Conservation (phyloP, 2,797 vertebrate species). For the Parotocinclus haroldoi region DNA sequence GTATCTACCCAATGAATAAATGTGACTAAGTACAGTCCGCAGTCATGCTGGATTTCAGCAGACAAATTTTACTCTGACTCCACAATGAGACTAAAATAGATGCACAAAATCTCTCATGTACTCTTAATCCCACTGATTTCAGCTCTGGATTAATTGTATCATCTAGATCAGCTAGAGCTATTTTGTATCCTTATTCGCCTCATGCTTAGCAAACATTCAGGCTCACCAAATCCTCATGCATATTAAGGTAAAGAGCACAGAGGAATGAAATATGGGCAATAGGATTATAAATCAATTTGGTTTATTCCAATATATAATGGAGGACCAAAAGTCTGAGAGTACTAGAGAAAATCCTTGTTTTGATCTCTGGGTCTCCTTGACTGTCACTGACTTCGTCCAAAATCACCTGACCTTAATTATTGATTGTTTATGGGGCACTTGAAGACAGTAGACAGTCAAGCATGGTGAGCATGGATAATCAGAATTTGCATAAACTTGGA, state of each 20-base stretch:
- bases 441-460: too few relatives aligned
- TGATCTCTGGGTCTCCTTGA: too few relatives aligned
- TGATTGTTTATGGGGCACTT: too few relatives aligned
- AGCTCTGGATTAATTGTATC: conserved; percentile 42
- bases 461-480: too few relatives aligned
- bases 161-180: background rate
- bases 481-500: too few relatives aligned
- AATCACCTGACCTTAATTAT: too few relatives aligned
- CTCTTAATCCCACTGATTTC: conserved; percentile 21
- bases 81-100: background rate
- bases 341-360: too few relatives aligned
- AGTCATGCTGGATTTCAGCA: background rate
- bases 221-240: conserved; percentile 53
- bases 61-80: background rate
- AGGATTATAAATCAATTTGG: too few relatives aligned
- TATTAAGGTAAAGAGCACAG: conserved; percentile 4
- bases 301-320: too few relatives aligned
- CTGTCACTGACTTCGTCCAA: too few relatives aligned
- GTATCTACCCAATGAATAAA: background rate
- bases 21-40: background rate
- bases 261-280: too few relatives aligned
- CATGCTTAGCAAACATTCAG: conserved; percentile 12
- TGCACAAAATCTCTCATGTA: background rate
- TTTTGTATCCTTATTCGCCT: background rate
- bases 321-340: too few relatives aligned